Evolutionary conservation across 2,113 vertebrate species (phyloP).

Genomic region (Pterocles orientalis): DNA sequence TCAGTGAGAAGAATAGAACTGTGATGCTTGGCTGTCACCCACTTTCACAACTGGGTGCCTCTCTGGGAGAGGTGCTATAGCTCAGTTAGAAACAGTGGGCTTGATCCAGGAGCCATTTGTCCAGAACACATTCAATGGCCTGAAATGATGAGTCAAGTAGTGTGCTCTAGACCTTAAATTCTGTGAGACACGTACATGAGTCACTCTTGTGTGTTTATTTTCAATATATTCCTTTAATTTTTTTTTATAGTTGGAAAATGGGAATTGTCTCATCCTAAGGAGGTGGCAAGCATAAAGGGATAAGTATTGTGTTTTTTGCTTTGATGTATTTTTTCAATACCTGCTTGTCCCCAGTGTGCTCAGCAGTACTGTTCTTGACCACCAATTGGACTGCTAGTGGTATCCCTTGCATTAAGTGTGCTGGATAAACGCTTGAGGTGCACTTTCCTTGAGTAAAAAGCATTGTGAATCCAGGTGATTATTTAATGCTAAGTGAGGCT

Average conservation of each 20-base stretch:
- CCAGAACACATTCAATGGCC: neutral
- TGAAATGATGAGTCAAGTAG: neutral
- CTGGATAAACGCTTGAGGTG: constrained; percentile 33
- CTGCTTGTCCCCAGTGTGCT: neutral
- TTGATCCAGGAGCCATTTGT: neutral
- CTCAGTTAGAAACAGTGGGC: neutral
- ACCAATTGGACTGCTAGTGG: neutral
- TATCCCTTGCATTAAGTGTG: neutral
- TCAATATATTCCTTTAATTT: neutral
- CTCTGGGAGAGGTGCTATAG: neutral
- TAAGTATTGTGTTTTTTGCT: neutral
- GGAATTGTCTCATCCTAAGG: neutral
- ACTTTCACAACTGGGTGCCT: neutral
- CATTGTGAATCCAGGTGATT: constrained; percentile 13
- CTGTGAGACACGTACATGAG: neutral
- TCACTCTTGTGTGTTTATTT: neutral
- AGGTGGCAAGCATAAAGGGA: neutral
- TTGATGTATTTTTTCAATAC: neutral
- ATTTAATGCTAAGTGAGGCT: constrained; percentile 9
- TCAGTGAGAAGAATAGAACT: neutral
- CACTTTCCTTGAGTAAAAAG: neutral
- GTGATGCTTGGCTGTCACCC: neutral
- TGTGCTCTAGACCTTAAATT: neutral
- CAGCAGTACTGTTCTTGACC: neutral
- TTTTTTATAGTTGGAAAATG: neutral